Base-by-base conservation (phyloP, 2,113 vertebrate species). In the Serilophus lunatus region DNA sequence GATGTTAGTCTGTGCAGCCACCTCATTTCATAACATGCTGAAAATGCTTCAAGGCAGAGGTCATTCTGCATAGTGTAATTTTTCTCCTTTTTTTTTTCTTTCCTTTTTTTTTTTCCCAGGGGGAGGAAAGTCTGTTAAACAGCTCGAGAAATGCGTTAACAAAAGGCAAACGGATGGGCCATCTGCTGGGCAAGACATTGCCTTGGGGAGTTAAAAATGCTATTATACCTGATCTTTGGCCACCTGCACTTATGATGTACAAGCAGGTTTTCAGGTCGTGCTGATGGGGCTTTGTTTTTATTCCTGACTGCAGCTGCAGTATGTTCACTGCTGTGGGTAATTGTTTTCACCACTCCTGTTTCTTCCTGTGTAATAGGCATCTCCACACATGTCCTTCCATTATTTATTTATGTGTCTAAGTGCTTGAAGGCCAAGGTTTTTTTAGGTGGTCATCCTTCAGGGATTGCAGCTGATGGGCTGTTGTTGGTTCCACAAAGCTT, bases 241-340 rank as follows among this genome's bases (percentile, higher is more conserved):
- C 90, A 86, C 75, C 82, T 91, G 90, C 6, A 17, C 35, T 94
- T 53, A 42, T 80, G 94, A 84, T 90, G 47, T 24, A 28, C n/a
- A 72, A 69, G 78, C 86, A 81, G 65, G n/a, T 76, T 76, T 75
- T 23, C 61, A 45, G 78, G 38, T 53, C 66, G 12, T 61, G 82
- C 79, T 90, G 82, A 78, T 68, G 71, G 54, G 33, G 35, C 49
- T 88, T 93, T 95, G 54, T 63, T 86, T 95, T 79, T 90, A 66
- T 90, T 87, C 72, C 35, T 60, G 59, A 23, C 12, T 56, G 59
- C 85, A 91, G 87, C 71, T 72, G 50, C 69, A 47, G 42, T 51
- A 50, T 79, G 84, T 86, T 86, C 64, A 12, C 51, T 0, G 1
- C 38, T 66, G 3, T 24, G 50, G 50, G 45, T 51, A 82, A 86